Conservation (phyloP, 2,888 invertebrate genomes). For the Sericinus montela region DNA sequence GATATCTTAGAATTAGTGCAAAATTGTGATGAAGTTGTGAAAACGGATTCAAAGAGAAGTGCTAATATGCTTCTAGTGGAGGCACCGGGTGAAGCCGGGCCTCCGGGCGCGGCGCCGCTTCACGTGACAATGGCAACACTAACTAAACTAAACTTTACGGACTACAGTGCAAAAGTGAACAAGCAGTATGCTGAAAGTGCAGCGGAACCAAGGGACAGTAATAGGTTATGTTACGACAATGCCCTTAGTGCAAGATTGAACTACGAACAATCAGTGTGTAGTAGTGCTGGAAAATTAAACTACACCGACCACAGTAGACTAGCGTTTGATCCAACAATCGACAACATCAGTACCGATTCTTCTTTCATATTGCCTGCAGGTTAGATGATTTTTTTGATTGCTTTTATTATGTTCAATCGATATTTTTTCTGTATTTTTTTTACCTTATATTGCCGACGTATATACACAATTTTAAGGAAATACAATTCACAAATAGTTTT, state of each 20-base stretch:
- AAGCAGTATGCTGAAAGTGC: constrained; percentile 51
- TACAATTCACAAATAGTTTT: too few species aligned
- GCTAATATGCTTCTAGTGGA: constrained; percentile 88
- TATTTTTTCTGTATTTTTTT: too few species aligned
- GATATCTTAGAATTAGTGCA: constrained; percentile 46
- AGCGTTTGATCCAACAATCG: constrained; percentile 56
- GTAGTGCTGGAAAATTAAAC: constrained; percentile 48
- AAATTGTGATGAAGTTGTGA: constrained; percentile 45
- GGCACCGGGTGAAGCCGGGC: constrained; percentile 85
- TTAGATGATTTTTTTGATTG: constrained; percentile 29
- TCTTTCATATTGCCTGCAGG: constrained; percentile 61
- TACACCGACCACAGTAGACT: constrained; percentile 63
- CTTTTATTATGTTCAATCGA: too few species aligned
- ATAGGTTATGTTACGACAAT: constrained; percentile 61
- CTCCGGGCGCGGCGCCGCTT: constrained; percentile 65
- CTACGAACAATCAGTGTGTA: constrained; percentile 59
- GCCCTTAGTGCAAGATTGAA: constrained; percentile 57
- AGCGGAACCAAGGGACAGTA: constrained; percentile 50
- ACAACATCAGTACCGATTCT: constrained; percentile 56
- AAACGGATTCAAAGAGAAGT: constrained; percentile 60
- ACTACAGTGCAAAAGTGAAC: constrained; percentile 72
- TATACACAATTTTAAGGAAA: too few species aligned
- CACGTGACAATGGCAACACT: constrained; percentile 70
- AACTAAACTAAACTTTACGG: constrained; percentile 67
- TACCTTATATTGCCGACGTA: too few species aligned